Evolutionary conservation across 2,888 invertebrate species (phyloP).

Genomic region (Aphodius granarius): DNA sequence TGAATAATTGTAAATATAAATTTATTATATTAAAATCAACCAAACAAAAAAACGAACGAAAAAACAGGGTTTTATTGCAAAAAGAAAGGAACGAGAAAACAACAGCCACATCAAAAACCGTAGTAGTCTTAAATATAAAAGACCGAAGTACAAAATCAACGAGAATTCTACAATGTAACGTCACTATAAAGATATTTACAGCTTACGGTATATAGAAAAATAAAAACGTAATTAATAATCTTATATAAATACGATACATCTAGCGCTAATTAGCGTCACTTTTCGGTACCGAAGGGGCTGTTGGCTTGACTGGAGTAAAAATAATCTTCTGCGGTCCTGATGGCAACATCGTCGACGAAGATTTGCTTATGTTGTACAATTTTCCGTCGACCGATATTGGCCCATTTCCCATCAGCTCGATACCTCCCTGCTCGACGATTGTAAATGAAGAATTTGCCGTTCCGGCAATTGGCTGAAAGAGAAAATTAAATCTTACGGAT

Average conservation of each 20-base stretch:
- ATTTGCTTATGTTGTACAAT: slow-evolving; percentile 16
- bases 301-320: slow-evolving; percentile 1
- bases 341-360: not conserved
- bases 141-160: not conserved
- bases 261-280: not conserved
- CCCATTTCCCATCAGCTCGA: slow-evolving; percentile 38
- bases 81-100: not conserved
- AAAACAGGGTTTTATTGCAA: not conserved
- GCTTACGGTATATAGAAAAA: not conserved
- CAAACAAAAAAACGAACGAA: not conserved
- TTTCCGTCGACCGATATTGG: slow-evolving; percentile 31
- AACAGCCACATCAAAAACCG: not conserved
- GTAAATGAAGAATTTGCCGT: slow-evolving; percentile 36
- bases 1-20: not conserved
- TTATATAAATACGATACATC: not conserved
- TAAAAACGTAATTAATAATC: not conserved
- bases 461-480: not conserved
- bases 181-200: slow-evolving; percentile 7
- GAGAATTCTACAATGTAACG: not conserved
- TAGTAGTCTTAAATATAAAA: not conserved
- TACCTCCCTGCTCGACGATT: slow-evolving; percentile 46
- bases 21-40: too few relatives aligned
- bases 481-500: not conserved
- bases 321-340: slow-evolving; percentile 2
- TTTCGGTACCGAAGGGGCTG: not conserved